These are phyloP conservation scores for Oreortyx pictus DNA, from an alignment of 2,797 vertebrate species.

Conservation along the genomic window DNA sequence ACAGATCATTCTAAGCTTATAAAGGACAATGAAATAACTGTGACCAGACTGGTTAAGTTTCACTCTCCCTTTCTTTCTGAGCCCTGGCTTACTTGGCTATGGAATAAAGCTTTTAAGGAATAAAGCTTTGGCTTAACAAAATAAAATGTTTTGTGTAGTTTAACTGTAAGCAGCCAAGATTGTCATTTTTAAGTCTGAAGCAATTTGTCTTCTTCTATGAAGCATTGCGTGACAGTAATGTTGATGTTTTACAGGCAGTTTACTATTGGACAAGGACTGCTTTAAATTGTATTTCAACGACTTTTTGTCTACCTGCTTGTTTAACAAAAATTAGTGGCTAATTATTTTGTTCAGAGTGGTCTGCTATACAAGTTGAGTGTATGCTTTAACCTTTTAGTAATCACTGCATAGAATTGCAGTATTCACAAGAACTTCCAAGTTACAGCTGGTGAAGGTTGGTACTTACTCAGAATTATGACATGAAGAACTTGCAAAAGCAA, in stretches of 20 bases:
- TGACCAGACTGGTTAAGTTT: background rate
- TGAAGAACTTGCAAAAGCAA: background rate
- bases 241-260: slow-evolving; percentile 2
- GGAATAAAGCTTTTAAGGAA: slow-evolving; percentile 36
- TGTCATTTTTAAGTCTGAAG: slow-evolving; percentile 20
- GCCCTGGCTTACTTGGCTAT: background rate
- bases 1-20: background rate
- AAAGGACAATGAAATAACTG: background rate
- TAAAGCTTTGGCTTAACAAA: slow-evolving; percentile 10
- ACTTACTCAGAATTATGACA: background rate
- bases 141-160: slow-evolving; percentile 16
- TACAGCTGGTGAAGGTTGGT: background rate
- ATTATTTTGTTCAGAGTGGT: background rate
- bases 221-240: background rate
- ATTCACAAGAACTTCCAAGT: background rate
- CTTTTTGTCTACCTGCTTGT: background rate
- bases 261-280: background rate
- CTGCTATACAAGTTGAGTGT: background rate
- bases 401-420: background rate
- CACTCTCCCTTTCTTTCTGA: slow-evolving; percentile 7
- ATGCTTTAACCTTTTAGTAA: background rate
- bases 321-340: background rate
- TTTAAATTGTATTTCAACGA: slow-evolving; percentile 13
- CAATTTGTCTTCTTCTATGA: slow-evolving; percentile 32
- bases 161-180: slow-evolving; percentile 8